These are phyloP conservation scores for Carcinoscorpius rotundicauda DNA, from an alignment of 1,140 invertebrate species.

Conservation along the genomic window DNA sequence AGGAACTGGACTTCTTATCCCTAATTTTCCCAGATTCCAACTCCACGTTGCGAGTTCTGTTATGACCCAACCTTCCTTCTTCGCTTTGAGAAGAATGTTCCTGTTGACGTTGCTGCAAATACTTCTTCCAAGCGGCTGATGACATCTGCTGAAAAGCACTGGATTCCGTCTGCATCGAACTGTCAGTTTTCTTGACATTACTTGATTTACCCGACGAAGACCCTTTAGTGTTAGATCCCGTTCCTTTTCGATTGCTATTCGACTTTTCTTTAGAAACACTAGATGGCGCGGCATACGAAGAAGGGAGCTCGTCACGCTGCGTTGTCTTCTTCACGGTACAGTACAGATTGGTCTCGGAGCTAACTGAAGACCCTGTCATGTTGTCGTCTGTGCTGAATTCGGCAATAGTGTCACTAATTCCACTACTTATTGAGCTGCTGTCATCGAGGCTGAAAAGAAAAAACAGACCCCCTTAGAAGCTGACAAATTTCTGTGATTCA, in stretches of 20 bases:
- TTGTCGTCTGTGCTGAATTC: conserved; percentile 43
- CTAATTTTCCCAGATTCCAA: too few species aligned
- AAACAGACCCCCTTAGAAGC: too few species aligned
- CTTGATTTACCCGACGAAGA: too few species aligned
- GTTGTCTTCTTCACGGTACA: conserved; percentile 32
- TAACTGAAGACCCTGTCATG: conserved; percentile 37
- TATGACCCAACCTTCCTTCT: too few species aligned
- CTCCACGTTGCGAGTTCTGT: too few species aligned
- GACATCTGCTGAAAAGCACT: conserved; percentile 42
- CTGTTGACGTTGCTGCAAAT: conserved; percentile 37
- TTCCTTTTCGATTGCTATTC: too few species aligned
- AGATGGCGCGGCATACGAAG: too few species aligned
- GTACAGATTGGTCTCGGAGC: conserved; percentile 33
- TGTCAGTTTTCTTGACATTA: conserved; percentile 39
- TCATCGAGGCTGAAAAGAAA: conserved; percentile 43
- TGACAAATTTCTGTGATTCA: too few species aligned
- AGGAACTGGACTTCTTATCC: too few species aligned
- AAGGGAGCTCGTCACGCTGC: background rate
- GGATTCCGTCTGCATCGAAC: conserved; percentile 44
- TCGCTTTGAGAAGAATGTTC: too few species aligned
- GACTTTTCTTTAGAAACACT: too few species aligned
- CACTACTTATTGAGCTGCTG: conserved; percentile 45
- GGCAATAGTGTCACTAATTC: conserved; percentile 43
- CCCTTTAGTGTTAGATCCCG: too few species aligned
- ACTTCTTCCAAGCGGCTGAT: conserved; percentile 45